These are phyloP conservation scores for Xylota sylvarum DNA, from an alignment of 2,888 invertebrate genomes.

Conservation along the genomic window DNA sequence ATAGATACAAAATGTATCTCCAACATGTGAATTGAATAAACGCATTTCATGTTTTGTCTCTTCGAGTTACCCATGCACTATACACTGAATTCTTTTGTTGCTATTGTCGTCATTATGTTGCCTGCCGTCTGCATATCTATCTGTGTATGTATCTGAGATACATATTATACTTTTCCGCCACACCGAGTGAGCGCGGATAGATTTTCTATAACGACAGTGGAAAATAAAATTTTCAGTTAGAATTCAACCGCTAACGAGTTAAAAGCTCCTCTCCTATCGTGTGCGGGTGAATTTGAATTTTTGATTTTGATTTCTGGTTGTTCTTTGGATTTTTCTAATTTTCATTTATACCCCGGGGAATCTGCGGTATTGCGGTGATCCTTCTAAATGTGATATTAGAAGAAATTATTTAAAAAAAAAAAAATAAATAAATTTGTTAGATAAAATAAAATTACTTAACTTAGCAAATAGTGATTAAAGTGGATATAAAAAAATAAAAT, in stretches of 20 bases:
- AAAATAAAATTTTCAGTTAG: conserved; percentile 81
- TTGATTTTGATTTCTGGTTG: conserved; percentile 17
- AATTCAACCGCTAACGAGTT: conserved; percentile 84
- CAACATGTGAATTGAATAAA: conserved; percentile 11
- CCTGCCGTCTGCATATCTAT: conserved; percentile 31
- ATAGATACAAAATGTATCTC: conserved; percentile 27
- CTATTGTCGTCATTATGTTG: conserved; percentile 62
- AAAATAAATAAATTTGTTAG: not conserved
- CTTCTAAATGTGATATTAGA: conserved; percentile 36
- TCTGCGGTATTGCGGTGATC: conserved; percentile 44
- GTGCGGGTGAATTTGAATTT: conserved; percentile 78
- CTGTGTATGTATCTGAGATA: conserved; percentile 65
- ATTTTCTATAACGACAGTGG: conserved; percentile 78
- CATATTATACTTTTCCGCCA: conserved; percentile 65
- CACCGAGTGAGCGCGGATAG: conserved; percentile 77
- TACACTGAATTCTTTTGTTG: conserved; percentile 41
- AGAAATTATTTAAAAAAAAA: conserved; percentile 5
- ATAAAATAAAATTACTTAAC: conserved; percentile 6
- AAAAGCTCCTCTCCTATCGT: conserved; percentile 80
- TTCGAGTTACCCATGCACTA: conserved; percentile 18
- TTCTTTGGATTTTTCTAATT: conserved; percentile 49
- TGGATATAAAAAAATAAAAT: conserved; percentile 17
- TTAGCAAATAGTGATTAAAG: conserved; percentile 11
- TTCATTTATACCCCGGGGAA: not conserved
- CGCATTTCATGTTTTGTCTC: conserved; percentile 9